Base-by-base conservation (phyloP, 2,888 invertebrate genomes). In the Tricholauxania praeusta region DNA sequence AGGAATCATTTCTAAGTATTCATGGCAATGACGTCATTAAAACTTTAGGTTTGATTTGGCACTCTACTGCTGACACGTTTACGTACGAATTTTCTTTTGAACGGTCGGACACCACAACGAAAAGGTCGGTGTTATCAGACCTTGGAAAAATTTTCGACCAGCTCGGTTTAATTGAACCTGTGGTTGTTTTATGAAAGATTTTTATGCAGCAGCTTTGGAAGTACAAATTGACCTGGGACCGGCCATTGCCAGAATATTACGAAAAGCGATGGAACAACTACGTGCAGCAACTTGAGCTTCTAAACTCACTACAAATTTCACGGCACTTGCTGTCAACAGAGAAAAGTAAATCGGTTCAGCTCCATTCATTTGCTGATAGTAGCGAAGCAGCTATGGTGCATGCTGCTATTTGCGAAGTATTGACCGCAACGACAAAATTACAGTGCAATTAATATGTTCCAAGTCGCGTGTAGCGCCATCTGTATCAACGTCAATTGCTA, bases 131-230 rank as follows among this genome's bases (percentile, higher is more conserved):
- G 28, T 52, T 66, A 17, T 59, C 59, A 19, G 48, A 68, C 57
- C 78, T 77, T 0, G 12, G 72, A 15, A 79, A 75, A 2, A 39
- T 74, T 8, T 72, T 72, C 47, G 73, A 73, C 22, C 70, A 55
- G 22, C 60, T 70, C 15, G 73, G 73, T 28, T 47, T 73, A 48
- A n/a, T 73, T 5, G 22, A n/a, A 2, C 72, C 75, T 5, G 48
- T 72, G 12, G 67, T 72, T 19, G 55, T 57, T 19, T 32, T 32
- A 49, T 28, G 62, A 3, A 71, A 75, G 64, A 59, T 71, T 10
- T 57, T 76, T 14, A 17, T 76, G 22, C 72, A 72, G 49, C 60
- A 71, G 22, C 53, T 74, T 10, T 74, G 73, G 75, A 62, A 64
- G 6, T 10, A 47, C n/a, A n/a, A n/a, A n/a, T n/a, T n/a, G n/a